Base-by-base conservation (phyloP, 2,888 invertebrate species). In the Nemotelus pantherinus region DNA sequence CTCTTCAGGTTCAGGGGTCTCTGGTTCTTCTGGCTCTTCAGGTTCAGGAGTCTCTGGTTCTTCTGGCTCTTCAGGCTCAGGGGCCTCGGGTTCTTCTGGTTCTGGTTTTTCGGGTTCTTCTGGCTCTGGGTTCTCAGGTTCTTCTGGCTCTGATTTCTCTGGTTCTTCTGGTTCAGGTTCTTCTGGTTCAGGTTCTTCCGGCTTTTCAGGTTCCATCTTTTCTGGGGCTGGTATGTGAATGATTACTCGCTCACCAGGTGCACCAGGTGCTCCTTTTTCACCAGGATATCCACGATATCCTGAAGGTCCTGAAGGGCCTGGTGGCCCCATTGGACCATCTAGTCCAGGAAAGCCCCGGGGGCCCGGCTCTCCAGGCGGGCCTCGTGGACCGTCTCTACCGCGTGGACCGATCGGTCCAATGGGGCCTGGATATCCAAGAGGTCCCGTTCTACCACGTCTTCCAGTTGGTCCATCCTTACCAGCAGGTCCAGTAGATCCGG, bases 321-420 rank as follows among this genome's bases (percentile, higher is more conserved):
- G 60, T 2, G 41, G 63, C 9, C 74, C 74, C n/a, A 63, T 9
- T 0, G 74, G 63, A 2, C 74, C 74, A 2, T 48, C 9, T 9
- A 63, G 3, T n/a, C 74, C 74, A 6, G 60, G 74, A 4, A 4
- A 41, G 6, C 74, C 74, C 10, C 7, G 4, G 1, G 5, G 9
- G 7, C 74, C 74, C 10, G 25, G 60, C 48, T n/a, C 48, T 39
- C 74, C 74, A 39, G 74, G 74, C 9, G 63, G 74, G 5, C 74
- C 74, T 41, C 39, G 60, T n/a, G 48, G 48, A 60, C 74, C 74
- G 48, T 74, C 63, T 25, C 74, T n/a, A 43, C 74, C 74, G 39
- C 43, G n/a, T 2, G 4, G 47, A 25, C 74, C 74, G 1, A 74
- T 50, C 3, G 74, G 60, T 4, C 74, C 74, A 25, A 10, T 0